Evolutionary conservation across 2,113 vertebrate genomes (phyloP).

Genomic region (Chloebia gouldiae): DNA sequence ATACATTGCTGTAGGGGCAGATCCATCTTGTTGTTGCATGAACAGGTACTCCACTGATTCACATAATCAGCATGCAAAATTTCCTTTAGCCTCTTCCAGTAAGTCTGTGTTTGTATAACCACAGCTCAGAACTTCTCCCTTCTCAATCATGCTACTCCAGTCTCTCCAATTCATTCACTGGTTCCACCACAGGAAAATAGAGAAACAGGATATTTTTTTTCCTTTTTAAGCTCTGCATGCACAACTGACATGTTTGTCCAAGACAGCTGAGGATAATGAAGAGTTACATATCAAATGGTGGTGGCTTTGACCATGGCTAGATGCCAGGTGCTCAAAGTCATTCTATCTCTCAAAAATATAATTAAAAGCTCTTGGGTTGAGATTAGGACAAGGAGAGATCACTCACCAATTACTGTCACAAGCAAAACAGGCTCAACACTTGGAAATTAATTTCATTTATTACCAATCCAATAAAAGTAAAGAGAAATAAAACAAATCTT

Average conservation of each 20-base stretch:
- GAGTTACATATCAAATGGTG: neutral
- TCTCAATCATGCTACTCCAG: neutral
- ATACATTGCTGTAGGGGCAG: neutral
- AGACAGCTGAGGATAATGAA: neutral
- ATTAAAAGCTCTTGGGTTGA: neutral
- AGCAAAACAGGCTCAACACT: neutral
- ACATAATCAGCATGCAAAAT: neutral
- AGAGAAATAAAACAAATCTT: neutral
- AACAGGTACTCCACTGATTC: neutral
- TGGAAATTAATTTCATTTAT: neutral
- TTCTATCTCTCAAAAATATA: neutral
- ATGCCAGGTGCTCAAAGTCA: neutral
- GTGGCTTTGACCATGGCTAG: neutral
- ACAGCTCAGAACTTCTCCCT: neutral
- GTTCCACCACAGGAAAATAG: neutral
- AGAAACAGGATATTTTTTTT: neutral
- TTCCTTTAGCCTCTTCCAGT: neutral
- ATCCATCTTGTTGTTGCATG: fast-evolving
- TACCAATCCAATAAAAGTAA: neutral
- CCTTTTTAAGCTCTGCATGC: neutral
- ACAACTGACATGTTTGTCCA: neutral
- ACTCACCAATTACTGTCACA: neutral
- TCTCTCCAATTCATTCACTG: neutral
- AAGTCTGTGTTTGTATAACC: neutral
- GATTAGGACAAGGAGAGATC: neutral